Base-by-base conservation (phyloP, 2,797 vertebrate genomes). In the Lophura swinhoii region DNA sequence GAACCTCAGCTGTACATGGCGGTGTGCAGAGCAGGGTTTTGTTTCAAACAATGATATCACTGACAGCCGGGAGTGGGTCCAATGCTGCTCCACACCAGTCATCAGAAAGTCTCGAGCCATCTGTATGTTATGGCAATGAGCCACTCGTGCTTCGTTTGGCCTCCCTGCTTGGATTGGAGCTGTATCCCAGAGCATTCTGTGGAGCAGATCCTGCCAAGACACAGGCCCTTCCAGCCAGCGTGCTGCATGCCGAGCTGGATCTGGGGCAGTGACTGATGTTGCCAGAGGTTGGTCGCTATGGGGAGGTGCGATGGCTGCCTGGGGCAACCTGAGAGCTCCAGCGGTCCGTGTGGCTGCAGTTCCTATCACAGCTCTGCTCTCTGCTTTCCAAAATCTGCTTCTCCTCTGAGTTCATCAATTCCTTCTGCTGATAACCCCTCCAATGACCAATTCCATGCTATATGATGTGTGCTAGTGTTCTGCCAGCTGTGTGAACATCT, bases 141-240 rank as follows among this genome's bases (percentile, higher is more conserved):
- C 98, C 97, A 98, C 95, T 68, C 39, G 89, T 69, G 84, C 92
- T 91, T 91, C 9, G 0, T 64, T 88, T 93, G 94, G 77, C 90
- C 76, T 78, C 83, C 72, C 70, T 8, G 14, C 60, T 83, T 39
- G 81, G 29, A 4, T 88, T 79, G 84, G 71, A 84, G 91, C 69
- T 33, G 1, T 46, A 78, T 75, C 87, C 91, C 49, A 23, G 87
- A 93, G 97, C 98, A 98, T 98, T 93, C 97, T 96, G 95, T 96
- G 95, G 98, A 97, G 88, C 97, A 97, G 98, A 96, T 97, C 97
- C 83, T 95, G 93, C 91, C 92, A 90, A 82, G 79, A 84, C 84
- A 72, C 84, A 71, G 82, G 51, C 89, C 93, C 33, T 82, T 86
- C 66, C 89, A 63, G 43, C 77, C 85, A 80, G 83, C 37, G 67